Base-by-base conservation (phyloP, 2,888 invertebrate species). In the Brachyopa scutellaris region DNA sequence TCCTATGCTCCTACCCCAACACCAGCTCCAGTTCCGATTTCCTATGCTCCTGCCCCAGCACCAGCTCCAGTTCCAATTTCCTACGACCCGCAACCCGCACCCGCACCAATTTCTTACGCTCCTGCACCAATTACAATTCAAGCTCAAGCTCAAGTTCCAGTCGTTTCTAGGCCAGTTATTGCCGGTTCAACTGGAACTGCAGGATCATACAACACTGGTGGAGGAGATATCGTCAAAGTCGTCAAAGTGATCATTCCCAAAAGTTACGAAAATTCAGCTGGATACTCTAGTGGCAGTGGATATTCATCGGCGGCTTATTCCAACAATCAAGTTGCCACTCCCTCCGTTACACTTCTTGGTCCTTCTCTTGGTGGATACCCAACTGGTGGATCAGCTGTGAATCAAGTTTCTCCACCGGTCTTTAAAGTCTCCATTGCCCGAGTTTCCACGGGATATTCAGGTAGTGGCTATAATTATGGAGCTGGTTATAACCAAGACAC, bases 241-340 rank as follows among this genome's bases (percentile, higher is more conserved):
- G 59, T 80, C n/a, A 80, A 76, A 21, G 62, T 80, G 3, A 67
- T 77, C 31, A 69, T 80, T 15, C 80, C 80, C 2, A 74, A 26
- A 7, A 23, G 49, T 7, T 51, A 61, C 19, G 36, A 59, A n/a
- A 70, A 64, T n/a, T 29, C 17, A 26, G 42, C 19, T 17, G 61
- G 64, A 23, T 64, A 64, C 33, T 42, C 64, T 17, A 49, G 42
- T 33, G 51, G 42, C 13, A 62, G 62, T 8, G 72, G 61, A 9
- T 73, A 61, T 11, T 19, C 29, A 6, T 13, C 21, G 1, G 66
- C 59, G 3, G 26, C 26, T 6, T 72, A 62, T 38, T 55, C 70
- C 0, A 69, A 17, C n/a, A 57, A 2, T 13, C 57, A 69, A 69
- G 26, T 69, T 1, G 36, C 19, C 15, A 19, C 17, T 21, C 13